phyloP scores from a whole-genome alignment of 2,113 vertebrate species.

The Rostratula benghalensis region DNA sequence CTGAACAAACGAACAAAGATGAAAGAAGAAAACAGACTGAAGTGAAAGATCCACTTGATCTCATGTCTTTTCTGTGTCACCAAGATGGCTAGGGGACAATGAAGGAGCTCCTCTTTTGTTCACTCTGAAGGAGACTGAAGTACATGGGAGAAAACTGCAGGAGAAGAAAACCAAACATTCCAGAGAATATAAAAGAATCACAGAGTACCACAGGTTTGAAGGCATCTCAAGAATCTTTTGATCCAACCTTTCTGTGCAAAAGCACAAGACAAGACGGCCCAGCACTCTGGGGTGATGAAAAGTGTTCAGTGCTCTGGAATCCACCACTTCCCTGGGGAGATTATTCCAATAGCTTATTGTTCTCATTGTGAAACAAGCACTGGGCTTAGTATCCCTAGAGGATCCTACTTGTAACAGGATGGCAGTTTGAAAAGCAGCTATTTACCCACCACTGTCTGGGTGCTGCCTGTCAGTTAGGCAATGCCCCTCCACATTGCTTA shows the following conservation, averaged over 20 bases:
- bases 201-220: not conserved
- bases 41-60: not conserved
- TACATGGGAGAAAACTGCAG: not conserved
- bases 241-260: not conserved
- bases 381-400: not conserved
- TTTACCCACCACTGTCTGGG: not conserved
- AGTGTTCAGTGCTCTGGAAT: not conserved
- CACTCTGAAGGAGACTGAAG: not conserved
- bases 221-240: not conserved
- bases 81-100: fast-evolving
- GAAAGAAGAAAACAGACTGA: not conserved
- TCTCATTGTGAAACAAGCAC: not conserved
- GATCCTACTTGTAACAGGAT: not conserved
- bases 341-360: not conserved
- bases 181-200: not conserved
- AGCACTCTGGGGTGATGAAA: not conserved
- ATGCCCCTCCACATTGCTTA: not conserved
- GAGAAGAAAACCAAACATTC: not conserved
- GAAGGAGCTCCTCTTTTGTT: not conserved
- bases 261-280: not conserved
- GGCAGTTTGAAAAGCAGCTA: not conserved
- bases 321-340: not conserved
- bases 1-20: not conserved
- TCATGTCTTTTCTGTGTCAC: not conserved
- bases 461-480: not conserved